Evolutionary conservation across 2,113 vertebrate genomes (phyloP).

Genomic region (Cyanoramphus novaezelandiae): DNA sequence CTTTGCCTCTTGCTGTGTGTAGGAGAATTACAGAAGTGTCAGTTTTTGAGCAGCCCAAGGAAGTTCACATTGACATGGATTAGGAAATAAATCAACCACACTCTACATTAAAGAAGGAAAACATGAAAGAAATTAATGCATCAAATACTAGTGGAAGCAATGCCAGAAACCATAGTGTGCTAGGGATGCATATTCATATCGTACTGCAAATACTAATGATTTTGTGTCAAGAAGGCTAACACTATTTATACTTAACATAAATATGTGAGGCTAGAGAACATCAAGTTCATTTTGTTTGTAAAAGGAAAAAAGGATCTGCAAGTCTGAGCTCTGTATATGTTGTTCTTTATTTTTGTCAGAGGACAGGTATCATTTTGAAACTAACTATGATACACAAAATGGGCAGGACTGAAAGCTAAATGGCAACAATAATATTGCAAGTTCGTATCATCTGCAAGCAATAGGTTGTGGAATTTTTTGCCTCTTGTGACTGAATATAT

Average conservation of each 20-base stretch:
- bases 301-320: background rate
- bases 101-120: constrained; percentile 39
- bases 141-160: constrained; percentile 54
- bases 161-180: constrained; percentile 59
- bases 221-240: background rate
- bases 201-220: background rate
- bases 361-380: background rate
- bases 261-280: background rate
- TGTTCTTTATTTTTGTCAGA: background rate
- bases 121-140: constrained; percentile 38
- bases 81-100: constrained; percentile 59
- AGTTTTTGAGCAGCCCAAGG: constrained; percentile 41
- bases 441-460: background rate
- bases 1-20: constrained; percentile 55
- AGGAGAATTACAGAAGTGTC: constrained; percentile 25
- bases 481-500: background rate
- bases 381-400: background rate
- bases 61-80: constrained; percentile 59
- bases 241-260: background rate
- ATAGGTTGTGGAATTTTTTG: background rate
- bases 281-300: background rate
- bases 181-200: constrained; percentile 1
- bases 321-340: background rate
- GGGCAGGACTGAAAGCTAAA: background rate
- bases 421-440: background rate